phyloP scores from a whole-genome alignment of 1,140 invertebrate genomes.

The Brachionus koreanus region DNA sequence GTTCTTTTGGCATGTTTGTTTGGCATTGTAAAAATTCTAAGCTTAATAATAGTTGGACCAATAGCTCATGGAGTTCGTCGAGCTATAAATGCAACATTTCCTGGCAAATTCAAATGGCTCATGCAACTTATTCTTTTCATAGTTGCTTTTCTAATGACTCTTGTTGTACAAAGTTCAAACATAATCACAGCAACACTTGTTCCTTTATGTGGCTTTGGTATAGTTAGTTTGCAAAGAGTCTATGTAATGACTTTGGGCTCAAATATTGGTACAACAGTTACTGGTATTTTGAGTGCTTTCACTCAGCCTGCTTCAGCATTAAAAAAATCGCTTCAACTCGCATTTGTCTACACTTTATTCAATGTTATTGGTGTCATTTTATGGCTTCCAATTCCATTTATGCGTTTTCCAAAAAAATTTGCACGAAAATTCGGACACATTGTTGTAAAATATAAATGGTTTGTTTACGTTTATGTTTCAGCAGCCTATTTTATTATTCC shows the following conservation, averaged over 20 bases:
- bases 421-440: constrained; percentile 61
- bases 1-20: not conserved
- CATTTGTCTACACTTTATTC: constrained; percentile 66
- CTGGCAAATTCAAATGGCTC: constrained; percentile 56
- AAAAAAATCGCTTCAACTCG: constrained; percentile 62
- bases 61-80: constrained; percentile 61
- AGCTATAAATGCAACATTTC: constrained; percentile 63
- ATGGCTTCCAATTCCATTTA: constrained; percentile 65
- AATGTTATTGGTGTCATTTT: constrained; percentile 64
- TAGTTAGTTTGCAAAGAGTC: constrained; percentile 64
- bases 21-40: constrained; percentile 16
- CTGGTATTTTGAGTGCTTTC: constrained; percentile 62
- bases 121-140: constrained; percentile 60
- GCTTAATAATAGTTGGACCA: constrained; percentile 51
- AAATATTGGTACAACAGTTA: constrained; percentile 67
- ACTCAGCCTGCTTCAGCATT: constrained; percentile 55
- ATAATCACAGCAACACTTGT: constrained; percentile 67
- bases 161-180: constrained; percentile 65
- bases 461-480: constrained; percentile 63
- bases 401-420: constrained; percentile 62
- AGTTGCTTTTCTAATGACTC: constrained; percentile 63
- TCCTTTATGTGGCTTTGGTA: constrained; percentile 66
- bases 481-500: constrained; percentile 63
- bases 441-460: constrained; percentile 64
- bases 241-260: constrained; percentile 66